Evolutionary conservation across 1,140 invertebrate species (phyloP), one percentile per base, ranked within the genome.

Genomic region (Pogonus chalceus): DNA sequence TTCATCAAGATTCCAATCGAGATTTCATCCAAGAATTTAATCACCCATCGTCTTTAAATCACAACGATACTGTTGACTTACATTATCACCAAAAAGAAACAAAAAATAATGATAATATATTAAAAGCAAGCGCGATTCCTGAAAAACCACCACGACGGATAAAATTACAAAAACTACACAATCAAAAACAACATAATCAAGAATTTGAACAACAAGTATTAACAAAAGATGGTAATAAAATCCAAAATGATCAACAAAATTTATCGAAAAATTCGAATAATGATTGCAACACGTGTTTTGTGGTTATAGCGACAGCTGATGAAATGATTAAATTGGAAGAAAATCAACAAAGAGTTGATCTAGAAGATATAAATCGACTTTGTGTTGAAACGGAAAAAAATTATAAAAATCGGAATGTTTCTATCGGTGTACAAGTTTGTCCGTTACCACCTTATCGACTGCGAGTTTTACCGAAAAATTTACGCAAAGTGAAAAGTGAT

Each of bases 381-480:
- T 10, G 37, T 43, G 51, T 69, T 9, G 64, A 62, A 35, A 47
- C 59, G 35, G 59, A 58, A 35, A 43, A 43, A 47, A 56, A 59
- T 26, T 56, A 59, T 46, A 61, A 60, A 26, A 59, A 58, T 46
- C 63, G 62, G 49, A 56, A 51, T 26, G 53, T 56, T 2, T 60
- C 60, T 24, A 57, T 60, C 2, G 70, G 68, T 35, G 65, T 74
- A 14, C 76, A 79, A 58, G 76, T 76, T 2, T 56, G 61, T 3
- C 63, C 69, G 35, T 58, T 69, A 14, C 56, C 74, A 37, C 71
- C 73, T 2, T 73, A 77, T 55, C 67, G 75, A 55, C 62, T 79
- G 2, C 68, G 73, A 46, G 66, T 76, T 20, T 66, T 76, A 56
- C 76, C 76, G 2, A 63, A 35, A 67, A 61, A 49, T 63, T 72